Base-by-base conservation (phyloP, 2,888 invertebrate genomes). In the Hermaeophaga mercurialis region DNA sequence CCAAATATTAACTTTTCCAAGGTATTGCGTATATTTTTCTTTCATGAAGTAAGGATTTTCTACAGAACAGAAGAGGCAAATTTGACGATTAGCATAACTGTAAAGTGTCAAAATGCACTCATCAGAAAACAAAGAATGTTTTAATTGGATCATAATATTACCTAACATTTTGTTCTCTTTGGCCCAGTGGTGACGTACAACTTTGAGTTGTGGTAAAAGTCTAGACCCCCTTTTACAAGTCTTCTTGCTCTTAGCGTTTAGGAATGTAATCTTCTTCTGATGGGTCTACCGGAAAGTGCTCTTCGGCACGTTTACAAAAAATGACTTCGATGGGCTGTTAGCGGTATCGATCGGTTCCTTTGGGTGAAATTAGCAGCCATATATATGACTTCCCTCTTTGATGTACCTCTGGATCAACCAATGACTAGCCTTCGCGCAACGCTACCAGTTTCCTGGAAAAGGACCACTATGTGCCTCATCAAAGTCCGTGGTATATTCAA, bases 401-500 rank as follows among this genome's bases (percentile, higher is more conserved):
- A 26, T 3, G 26, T 26, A 11, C 24, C 44, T 26, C 12, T 6
- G 26, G 44, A 9, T 7, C 44, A 14, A 4, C 24, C 24, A 22
- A 19, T 46, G 24, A 15, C 38, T 39, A 39, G 49, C 39, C 15
- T 38, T 8, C 11, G 38, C 39, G 22, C 24, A 9, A 44, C 24
- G 22, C 24, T 26, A 36, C 12, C 36, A 36, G 12, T 12, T 36
- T 36, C 36, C 12, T 36, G 36, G 12, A 12, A 17, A 7, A 4
- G 6, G 36, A 12, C 12, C 12, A 36, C 36, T 36, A 36, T 36
- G 6, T 14, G 12, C 36, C 22, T 14, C 12, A 46, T 46, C 12
- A 49, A 48, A 43, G 58, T 34, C 55, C 44, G 48, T 17, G 54
- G 44, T 44, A 48, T 54, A 14, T 8, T n/a, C 17, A 34, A 19